Percentiles rank a stretch among this genome's conserved stretches.
These are phyloP conservation scores for Metallyticus violacea DNA, from an alignment of 2,888 invertebrate species.

Conservation along the genomic window DNA sequence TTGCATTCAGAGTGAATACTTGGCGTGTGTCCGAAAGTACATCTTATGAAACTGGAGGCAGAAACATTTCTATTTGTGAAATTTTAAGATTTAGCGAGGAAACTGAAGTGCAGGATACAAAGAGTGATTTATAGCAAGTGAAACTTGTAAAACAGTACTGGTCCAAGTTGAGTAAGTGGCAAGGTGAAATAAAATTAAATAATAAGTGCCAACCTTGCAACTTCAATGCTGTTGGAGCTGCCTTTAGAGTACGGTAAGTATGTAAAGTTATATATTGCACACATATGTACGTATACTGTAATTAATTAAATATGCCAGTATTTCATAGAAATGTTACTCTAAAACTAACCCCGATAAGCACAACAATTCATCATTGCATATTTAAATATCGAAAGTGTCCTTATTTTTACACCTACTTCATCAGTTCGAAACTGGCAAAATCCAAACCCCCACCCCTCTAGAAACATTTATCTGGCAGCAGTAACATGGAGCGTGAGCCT, in stretches of 20 bases:
- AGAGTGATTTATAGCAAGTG: neutral
- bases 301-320: no score
- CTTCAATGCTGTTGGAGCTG: constrained; percentile 7
- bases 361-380: no score
- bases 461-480: no score
- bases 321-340: no score
- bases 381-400: no score
- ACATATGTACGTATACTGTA: no score
- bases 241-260: constrained; percentile 5
- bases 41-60: neutral
- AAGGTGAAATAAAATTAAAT: neutral
- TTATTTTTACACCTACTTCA: no score
- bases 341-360: no score
- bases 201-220: neutral
- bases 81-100: neutral
- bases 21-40: neutral
- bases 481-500: no score
- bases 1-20: neutral
- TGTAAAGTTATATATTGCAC: neutral
- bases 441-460: no score
- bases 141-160: neutral
- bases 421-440: no score
- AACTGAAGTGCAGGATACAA: no score
- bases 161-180: neutral
- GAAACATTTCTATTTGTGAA: neutral